Base-by-base conservation (phyloP, 2,888 invertebrate species). In the Carpatolechia fugitivella region DNA sequence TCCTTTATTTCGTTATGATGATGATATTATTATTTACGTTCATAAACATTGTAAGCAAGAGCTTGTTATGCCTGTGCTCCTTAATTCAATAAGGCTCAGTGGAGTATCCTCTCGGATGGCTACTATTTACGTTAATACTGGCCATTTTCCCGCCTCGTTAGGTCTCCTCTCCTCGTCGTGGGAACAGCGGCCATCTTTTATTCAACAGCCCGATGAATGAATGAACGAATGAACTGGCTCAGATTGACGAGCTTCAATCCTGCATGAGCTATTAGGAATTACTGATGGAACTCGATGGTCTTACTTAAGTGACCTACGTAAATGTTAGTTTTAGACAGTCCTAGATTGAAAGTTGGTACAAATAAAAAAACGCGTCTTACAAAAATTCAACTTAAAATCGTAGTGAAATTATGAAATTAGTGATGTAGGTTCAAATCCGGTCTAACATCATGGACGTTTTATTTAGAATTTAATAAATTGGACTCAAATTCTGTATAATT, bases 131-230 rank as follows among this genome's bases (percentile, higher is more conserved):
- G 65, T 73, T 70, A 72, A 74, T 61, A 68, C 64, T 56, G 59
- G 63, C 69, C 70, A 73, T 75, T 76, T 78, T 67, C 63, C 70
- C 70, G 70, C 68, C 74, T 78, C 76, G 74, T 79, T 52, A 41
- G 48, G 16, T 75, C 75, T 76, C 66, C 63, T n/a, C n/a, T n/a
- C 68, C 70, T 69, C 68, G 73, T 76, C 75, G 73, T 78, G 64
- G 48, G 38, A 62, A 60, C 50, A 56, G 58, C 62, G 61, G 74
- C 72, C 75, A 81, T 82, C 77, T 80, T 80, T 82, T 80, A 81
- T 82, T 82, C 81, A 81, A 68, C 71, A 71, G 69, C 68, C 72
- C 73, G 69, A 74, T 76, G 77, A 74, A 74, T 74, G 73, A 68
- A 62, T 60, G 69, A 65, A 62, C 66, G 74, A 75, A 72, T 67